Conservation (phyloP, 2,888 invertebrate species). For the Pandemis cinnamomeana region DNA sequence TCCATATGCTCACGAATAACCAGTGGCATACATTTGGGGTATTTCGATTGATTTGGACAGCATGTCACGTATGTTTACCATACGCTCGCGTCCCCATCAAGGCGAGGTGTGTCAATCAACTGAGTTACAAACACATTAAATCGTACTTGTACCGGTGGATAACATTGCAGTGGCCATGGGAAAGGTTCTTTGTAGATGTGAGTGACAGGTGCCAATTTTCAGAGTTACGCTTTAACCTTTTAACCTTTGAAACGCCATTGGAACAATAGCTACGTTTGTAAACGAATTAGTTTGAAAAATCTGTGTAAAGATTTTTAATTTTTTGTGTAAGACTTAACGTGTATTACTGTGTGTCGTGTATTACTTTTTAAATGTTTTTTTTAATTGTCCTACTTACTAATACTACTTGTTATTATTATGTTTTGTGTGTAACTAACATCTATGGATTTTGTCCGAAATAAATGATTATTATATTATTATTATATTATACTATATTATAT, state of each 20-base stretch:
- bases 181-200: not conserved
- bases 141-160: not conserved
- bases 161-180: not conserved
- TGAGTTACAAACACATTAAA: slow-evolving; percentile 27
- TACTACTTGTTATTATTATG: no score
- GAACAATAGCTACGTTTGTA: no score
- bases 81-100: slow-evolving; percentile 34
- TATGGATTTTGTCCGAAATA: no score
- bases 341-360: no score
- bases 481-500: no score
- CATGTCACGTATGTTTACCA: slow-evolving; percentile 39
- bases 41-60: slow-evolving; percentile 7
- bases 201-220: not conserved
- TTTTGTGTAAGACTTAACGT: no score
- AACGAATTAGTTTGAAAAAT: no score
- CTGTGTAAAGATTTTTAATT: not conserved
- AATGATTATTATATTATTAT: no score
- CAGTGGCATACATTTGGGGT: not conserved
- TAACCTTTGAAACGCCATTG: no score
- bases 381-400: no score
- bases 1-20: not conserved
- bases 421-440: no score
- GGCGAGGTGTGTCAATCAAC: slow-evolving; percentile 40
- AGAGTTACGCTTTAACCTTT: not conserved
- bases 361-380: no score